phyloP scores from a whole-genome alignment of 2,113 vertebrate species.

The Empidonax traillii region DNA sequence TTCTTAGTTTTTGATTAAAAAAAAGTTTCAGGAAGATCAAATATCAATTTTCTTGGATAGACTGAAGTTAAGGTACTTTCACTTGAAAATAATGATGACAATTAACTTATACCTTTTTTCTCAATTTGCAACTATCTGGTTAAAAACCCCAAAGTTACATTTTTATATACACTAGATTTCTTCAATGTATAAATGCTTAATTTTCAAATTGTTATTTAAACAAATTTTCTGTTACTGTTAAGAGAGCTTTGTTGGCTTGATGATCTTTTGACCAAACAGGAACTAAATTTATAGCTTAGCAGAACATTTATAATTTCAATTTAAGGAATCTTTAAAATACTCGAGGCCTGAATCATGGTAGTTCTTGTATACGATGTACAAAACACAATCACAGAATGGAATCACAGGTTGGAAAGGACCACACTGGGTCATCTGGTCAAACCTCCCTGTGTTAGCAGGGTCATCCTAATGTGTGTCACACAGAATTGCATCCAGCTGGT shows the following conservation, averaged over 20 bases:
- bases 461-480: background rate
- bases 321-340: background rate
- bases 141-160: background rate
- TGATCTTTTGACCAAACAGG: background rate
- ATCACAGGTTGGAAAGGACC: background rate
- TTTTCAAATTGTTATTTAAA: background rate
- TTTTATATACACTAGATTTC: background rate
- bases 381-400: background rate
- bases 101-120: background rate
- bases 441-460: background rate
- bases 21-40: background rate
- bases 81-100: background rate
- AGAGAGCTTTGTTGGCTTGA: background rate
- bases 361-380: background rate
- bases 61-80: background rate
- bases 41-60: background rate
- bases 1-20: background rate
- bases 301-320: background rate
- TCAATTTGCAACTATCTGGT: background rate
- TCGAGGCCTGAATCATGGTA: fast-evolving
- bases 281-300: background rate
- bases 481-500: background rate
- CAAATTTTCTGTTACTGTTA: background rate
- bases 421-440: background rate
- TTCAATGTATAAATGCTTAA: background rate